A percentile compares a stretch with the other conserved stretches of the same genome.
phyloP scores from a whole-genome alignment of 2,797 vertebrate genomes.

The Sorex maritimensis region DNA sequence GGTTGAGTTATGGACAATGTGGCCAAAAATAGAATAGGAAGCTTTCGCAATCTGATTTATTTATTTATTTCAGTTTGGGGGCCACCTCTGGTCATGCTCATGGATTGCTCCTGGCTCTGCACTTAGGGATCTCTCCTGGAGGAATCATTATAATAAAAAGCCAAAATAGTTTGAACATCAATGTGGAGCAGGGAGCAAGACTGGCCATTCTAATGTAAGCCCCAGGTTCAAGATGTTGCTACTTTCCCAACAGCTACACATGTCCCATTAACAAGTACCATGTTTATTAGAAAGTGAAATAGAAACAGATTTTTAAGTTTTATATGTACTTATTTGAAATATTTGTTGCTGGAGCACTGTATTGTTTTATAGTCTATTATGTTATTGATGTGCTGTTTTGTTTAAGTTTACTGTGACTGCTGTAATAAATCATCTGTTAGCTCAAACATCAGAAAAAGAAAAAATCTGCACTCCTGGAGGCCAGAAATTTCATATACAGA shows the following conservation, averaged over 20 bases:
- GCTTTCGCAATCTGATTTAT: too few species aligned
- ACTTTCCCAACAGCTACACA: neutral
- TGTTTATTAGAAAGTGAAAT: slow-evolving; percentile 3
- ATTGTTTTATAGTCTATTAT: neutral
- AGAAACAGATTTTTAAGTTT: neutral
- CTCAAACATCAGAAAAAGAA: neutral
- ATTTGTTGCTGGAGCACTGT: neutral
- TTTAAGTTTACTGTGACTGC: neutral
- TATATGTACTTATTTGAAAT: neutral
- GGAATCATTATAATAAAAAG: neutral
- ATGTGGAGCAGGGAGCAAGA: neutral
- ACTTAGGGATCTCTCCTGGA: too few species aligned
- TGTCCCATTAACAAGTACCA: neutral
- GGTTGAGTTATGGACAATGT: too few species aligned
- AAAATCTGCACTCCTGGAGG: neutral
- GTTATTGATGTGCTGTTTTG: neutral
- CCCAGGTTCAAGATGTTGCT: neutral
- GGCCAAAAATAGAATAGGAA: too few species aligned
- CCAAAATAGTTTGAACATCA: neutral
- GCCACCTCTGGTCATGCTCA: too few species aligned
- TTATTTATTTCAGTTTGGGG: too few species aligned
- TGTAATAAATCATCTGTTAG: neutral
- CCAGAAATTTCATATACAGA: neutral
- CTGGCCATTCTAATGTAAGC: neutral
- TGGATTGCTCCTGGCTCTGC: too few species aligned